Evolutionary conservation across 2,888 invertebrate species (phyloP).

Genomic region (Himalopsyche japonica): DNA sequence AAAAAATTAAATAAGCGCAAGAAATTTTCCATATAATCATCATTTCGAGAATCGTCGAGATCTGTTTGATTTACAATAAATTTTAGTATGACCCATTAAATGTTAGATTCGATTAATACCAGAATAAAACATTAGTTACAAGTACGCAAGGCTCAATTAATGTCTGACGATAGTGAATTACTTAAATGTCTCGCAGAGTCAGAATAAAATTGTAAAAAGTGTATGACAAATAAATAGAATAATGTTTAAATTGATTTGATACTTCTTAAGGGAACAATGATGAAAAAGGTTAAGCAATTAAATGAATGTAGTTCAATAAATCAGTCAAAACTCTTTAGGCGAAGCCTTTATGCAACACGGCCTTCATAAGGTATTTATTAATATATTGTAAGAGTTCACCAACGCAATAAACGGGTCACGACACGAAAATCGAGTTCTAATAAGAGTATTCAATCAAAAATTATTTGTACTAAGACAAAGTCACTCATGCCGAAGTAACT

Average conservation of each 20-base stretch:
- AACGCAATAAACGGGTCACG: slow-evolving; percentile 31
- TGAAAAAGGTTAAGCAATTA: not conserved
- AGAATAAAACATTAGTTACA: too few species aligned
- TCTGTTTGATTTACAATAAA: too few species aligned
- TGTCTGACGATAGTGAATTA: too few species aligned
- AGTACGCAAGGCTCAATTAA: too few species aligned
- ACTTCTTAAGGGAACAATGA: not conserved
- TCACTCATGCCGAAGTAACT: not conserved
- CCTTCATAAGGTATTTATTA: not conserved
- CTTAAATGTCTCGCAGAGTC: too few species aligned
- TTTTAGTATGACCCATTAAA: too few species aligned
- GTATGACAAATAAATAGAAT: too few species aligned
- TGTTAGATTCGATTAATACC: too few species aligned
- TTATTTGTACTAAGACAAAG: slow-evolving; percentile 10
- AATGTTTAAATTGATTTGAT: not conserved
- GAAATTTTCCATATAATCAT: too few species aligned
- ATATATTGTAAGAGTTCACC: not conserved
- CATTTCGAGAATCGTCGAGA: too few species aligned
- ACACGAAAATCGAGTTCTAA: slow-evolving; percentile 11
- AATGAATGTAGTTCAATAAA: not conserved
- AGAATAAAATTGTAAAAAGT: too few species aligned
- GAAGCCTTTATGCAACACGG: not conserved
- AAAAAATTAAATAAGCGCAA: too few species aligned
- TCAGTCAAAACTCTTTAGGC: not conserved
- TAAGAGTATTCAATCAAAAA: slow-evolving; percentile 23